These are phyloP conservation scores for Chroicocephalus ridibundus DNA, from an alignment of 2,113 vertebrate species.

Conservation along the genomic window DNA sequence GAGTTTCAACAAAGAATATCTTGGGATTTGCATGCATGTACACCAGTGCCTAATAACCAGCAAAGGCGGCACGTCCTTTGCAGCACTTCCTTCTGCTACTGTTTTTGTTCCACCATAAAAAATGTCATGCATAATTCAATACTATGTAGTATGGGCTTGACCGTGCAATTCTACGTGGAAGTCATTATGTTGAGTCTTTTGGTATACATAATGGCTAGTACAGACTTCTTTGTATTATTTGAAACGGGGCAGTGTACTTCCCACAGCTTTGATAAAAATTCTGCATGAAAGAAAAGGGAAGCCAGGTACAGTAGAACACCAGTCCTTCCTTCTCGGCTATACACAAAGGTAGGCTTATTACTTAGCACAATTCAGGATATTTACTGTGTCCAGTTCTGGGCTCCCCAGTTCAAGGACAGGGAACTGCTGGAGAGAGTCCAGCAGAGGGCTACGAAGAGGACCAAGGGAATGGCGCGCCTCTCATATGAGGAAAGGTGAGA, in stretches of 20 bases:
- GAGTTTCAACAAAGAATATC: slow-evolving; percentile 28
- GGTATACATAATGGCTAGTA: neutral
- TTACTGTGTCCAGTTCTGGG: neutral
- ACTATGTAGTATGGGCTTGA: neutral
- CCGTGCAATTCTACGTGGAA: neutral
- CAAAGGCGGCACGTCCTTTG: neutral
- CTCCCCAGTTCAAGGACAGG: neutral
- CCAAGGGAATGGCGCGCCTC: neutral
- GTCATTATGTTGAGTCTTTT: neutral
- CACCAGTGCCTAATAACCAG: slow-evolving; percentile 18
- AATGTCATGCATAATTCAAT: slow-evolving; percentile 47
- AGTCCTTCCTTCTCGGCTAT: neutral
- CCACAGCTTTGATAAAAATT: neutral
- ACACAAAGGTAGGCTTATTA: neutral
- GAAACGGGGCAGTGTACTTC: neutral
- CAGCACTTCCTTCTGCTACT: slow-evolving; percentile 21
- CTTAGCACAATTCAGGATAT: neutral
- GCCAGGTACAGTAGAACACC: neutral
- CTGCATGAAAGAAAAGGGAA: neutral
- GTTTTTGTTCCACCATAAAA: slow-evolving; percentile 52
- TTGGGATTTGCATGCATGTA: slow-evolving; percentile 16
- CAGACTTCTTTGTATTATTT: neutral
- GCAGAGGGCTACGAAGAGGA: neutral
- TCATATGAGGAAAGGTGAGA: neutral
- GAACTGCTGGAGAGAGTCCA: neutral